phyloP scores from a whole-genome alignment of 2,797 vertebrate genomes.

The Gymnoscopelus microlampas region DNA sequence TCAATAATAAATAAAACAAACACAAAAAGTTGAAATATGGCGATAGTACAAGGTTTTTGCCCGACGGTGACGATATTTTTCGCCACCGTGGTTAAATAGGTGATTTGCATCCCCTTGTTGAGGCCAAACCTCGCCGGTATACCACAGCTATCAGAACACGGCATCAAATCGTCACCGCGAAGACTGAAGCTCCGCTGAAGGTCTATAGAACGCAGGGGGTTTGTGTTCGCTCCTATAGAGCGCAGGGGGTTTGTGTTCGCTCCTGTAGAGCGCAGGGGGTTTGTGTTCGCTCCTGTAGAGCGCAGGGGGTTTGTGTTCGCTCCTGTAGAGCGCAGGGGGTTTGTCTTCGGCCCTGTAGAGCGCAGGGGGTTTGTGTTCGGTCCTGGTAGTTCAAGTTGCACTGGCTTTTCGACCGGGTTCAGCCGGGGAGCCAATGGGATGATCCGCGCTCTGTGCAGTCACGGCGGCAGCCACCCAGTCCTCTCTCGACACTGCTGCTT shows the following conservation, averaged over 20 bases:
- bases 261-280: no score
- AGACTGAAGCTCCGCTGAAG: slow-evolving; percentile 10
- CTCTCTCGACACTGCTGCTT: slow-evolving; percentile 48
- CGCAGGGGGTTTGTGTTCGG: slow-evolving; percentile 18
- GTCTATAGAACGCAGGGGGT: slow-evolving; percentile 8
- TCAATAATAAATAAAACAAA: no score
- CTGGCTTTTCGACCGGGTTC: slow-evolving; percentile 14
- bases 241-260: no score
- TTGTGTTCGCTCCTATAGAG: no score
- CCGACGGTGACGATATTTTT: no score
- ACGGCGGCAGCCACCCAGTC: slow-evolving; percentile 62
- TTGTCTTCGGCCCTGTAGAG: neutral
- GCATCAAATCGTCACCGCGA: slow-evolving; percentile 15
- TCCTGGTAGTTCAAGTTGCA: neutral
- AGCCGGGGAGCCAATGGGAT: slow-evolving; percentile 53
- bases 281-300: no score
- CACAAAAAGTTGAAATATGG: no score
- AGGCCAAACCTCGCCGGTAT: no score
- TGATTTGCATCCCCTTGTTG: neutral
- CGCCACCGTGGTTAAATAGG: slow-evolving; percentile 5
- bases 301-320: no score
- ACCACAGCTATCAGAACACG: neutral
- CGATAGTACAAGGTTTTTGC: no score
- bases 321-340: no score
- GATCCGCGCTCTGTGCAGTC: slow-evolving; percentile 41